These are phyloP conservation scores for Melanerpes aurifrons DNA, from an alignment of 2,113 vertebrate genomes.

Conservation along the genomic window DNA sequence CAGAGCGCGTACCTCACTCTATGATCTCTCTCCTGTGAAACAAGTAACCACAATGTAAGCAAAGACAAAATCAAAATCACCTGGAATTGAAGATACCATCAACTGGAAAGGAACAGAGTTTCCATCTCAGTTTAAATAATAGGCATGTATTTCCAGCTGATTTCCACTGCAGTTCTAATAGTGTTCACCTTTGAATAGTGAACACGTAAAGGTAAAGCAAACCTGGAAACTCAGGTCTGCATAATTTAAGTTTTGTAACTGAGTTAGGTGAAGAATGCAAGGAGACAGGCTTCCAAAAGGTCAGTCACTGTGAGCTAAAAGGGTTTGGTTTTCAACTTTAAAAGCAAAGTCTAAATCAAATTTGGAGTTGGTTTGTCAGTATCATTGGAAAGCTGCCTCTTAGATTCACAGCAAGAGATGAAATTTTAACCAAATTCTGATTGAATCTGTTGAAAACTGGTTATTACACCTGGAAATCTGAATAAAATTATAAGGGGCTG, in stretches of 20 bases:
- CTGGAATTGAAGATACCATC: not conserved
- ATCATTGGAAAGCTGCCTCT: not conserved
- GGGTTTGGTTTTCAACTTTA: not conserved
- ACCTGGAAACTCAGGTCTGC: not conserved
- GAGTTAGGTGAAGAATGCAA: not conserved
- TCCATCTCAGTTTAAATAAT: not conserved
- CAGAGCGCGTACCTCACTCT: not conserved
- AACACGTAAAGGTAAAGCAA: not conserved
- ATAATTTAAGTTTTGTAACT: not conserved
- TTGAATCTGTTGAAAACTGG: not conserved
- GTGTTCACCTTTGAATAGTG: not conserved
- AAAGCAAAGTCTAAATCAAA: not conserved
- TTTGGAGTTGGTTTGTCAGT: not conserved
- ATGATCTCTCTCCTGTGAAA: not conserved
- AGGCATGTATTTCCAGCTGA: not conserved
- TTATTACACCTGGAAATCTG: not conserved
- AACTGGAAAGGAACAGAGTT: not conserved
- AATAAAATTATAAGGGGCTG: not conserved
- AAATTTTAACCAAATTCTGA: not conserved
- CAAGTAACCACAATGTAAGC: not conserved
- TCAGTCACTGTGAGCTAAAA: not conserved
- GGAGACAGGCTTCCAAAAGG: not conserved
- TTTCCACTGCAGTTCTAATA: not conserved
- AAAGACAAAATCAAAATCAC: not conserved
- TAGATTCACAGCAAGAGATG: not conserved